Conservation (phyloP, 2,888 invertebrate genomes). For the Drosophila anceps region DNA sequence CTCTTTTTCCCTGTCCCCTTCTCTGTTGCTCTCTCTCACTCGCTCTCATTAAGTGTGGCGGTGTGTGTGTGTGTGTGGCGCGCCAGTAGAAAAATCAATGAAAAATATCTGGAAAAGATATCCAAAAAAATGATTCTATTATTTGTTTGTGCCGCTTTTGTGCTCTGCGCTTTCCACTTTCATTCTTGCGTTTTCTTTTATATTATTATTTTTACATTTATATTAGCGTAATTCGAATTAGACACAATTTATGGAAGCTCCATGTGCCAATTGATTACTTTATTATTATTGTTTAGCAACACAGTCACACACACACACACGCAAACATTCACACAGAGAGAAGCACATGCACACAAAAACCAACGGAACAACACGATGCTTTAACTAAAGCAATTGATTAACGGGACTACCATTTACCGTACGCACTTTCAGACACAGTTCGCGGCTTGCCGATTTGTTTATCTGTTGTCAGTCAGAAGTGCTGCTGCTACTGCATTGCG, state of each 20-base stretch:
- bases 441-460: constrained; percentile 39
- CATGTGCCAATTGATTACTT: constrained; percentile 49
- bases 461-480: constrained; percentile 51
- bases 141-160: constrained; percentile 42
- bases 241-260: constrained; percentile 38
- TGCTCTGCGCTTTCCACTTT: constrained; percentile 8
- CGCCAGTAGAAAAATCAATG: constrained; percentile 79
- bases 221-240: constrained; percentile 36
- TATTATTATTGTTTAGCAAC: constrained; percentile 60
- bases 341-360: constrained; percentile 9
- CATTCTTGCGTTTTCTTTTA: background rate
- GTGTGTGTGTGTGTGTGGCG: constrained; percentile 62
- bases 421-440: constrained; percentile 50
- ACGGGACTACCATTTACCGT: constrained; percentile 34
- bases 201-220: constrained; percentile 7
- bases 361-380: constrained; percentile 28
- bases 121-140: constrained; percentile 48
- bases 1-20: constrained; percentile 11
- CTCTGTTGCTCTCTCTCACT: constrained; percentile 16
- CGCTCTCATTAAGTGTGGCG: constrained; percentile 15
- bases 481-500: constrained; percentile 52
- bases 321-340: background rate
- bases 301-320: constrained; percentile 11
- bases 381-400: constrained; percentile 38
- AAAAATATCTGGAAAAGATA: constrained; percentile 78